These are phyloP conservation scores for Caenorhabditis sulstoni DNA, from an alignment of 2,888 invertebrate species.

Conservation along the genomic window DNA sequence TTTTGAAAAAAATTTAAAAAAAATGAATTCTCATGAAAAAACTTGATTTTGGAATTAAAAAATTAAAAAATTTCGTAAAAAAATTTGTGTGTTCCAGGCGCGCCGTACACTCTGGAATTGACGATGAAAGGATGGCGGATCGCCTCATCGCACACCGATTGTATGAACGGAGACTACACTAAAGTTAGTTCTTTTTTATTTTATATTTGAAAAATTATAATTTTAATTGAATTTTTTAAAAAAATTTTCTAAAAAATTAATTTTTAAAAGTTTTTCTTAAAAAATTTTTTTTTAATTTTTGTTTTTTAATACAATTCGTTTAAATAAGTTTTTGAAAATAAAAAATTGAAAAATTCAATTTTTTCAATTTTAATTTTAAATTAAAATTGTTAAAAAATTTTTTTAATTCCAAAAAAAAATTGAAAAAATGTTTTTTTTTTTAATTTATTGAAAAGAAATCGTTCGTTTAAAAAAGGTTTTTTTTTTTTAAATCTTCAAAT, in stretches of 20 bases:
- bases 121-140: conserved; percentile 83
- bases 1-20: neutral
- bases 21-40: neutral
- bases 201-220: neutral
- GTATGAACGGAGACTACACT: conserved; percentile 80
- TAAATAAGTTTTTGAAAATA: neutral
- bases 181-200: conserved; percentile 49
- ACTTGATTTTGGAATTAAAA: conserved; percentile 18
- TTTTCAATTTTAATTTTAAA: neutral
- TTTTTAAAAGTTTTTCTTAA: neutral
- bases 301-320: neutral
- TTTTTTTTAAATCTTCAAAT: too few relatives aligned
- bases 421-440: too few relatives aligned
- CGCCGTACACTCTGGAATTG: conserved; percentile 87
- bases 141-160: conserved; percentile 76
- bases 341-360: neutral
- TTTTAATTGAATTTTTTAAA: neutral
- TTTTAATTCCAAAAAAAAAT: neutral
- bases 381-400: neutral
- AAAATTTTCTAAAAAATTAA: neutral
- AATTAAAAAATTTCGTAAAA: too few relatives aligned
- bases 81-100: conserved; percentile 64
- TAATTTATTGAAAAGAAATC: too few relatives aligned
- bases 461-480: too few relatives aligned
- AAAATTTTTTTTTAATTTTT: neutral